These are phyloP conservation scores for Drosophila pandora DNA, from an alignment of 1,140 invertebrate genomes.

Conservation along the genomic window DNA sequence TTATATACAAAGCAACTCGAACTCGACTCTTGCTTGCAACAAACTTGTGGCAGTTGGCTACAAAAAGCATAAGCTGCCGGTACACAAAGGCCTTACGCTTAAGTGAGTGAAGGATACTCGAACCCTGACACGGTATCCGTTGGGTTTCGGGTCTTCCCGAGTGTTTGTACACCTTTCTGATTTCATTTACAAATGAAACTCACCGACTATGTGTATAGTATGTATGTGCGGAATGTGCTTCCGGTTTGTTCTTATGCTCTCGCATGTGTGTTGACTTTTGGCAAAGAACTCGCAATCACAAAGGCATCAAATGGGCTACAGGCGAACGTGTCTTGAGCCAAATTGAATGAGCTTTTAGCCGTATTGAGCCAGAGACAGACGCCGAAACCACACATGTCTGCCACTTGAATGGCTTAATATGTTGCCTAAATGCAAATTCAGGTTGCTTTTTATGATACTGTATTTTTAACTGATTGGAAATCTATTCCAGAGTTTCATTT, in stretches of 20 bases:
- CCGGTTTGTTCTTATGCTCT: background rate
- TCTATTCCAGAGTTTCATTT: background rate
- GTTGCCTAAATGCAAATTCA: constrained; percentile 37
- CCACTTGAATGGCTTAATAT: constrained; percentile 39
- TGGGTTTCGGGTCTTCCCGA: constrained; percentile 14
- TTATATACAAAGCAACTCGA: constrained; percentile 24
- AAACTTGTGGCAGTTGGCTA: constrained; percentile 53
- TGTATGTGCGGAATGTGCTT: constrained; percentile 18
- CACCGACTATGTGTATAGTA: constrained; percentile 31
- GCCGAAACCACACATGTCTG: constrained; percentile 41
- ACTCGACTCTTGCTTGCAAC: constrained; percentile 31
- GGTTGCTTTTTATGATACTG: background rate
- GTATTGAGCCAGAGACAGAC: constrained; percentile 55
- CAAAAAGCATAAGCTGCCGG: constrained; percentile 47
- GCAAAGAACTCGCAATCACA: constrained; percentile 65
- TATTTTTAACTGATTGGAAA: constrained; percentile 17
- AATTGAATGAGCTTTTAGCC: constrained; percentile 80
- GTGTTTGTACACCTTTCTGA: constrained; percentile 67
- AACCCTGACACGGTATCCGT: constrained; percentile 5
- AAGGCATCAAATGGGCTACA: constrained; percentile 65
- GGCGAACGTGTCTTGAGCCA: constrained; percentile 65
- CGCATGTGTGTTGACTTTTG: constrained; percentile 50
- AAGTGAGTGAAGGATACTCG: constrained; percentile 50
- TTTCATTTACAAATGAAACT: constrained; percentile 77
- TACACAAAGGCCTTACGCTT: constrained; percentile 46